Evolutionary conservation across 1,140 invertebrate genomes (phyloP), one percentile per base, ranked within the genome.

Genomic region (Aplysia californica): DNA sequence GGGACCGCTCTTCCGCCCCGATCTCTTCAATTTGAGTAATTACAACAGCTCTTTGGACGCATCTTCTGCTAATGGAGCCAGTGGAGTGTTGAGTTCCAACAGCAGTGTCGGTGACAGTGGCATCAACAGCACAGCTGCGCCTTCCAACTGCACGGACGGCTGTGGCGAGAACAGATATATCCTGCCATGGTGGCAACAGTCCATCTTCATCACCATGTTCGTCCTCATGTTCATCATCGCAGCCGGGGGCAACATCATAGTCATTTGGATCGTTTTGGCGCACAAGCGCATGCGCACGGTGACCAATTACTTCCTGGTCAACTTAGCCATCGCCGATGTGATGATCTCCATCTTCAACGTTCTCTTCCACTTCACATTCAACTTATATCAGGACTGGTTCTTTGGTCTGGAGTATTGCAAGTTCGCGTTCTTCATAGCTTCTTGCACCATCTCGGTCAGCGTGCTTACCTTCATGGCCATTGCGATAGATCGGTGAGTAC

Each of bases 231-330:
- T 98, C 64, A 92, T 95, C 72, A 95, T 97, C 56, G 95, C 96
- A n/a, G 95, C 96, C 18, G 93, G 95, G 38, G 96, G 97, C 0
- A 98, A 98, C 89, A 90, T 97, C 41, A 96, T 98, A 79, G 96
- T 98, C 59, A 96, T 98, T 80, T 97, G 96, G 95, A 98, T 98
- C 79, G 96, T 98, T 2, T 87, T 97, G 50, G 94, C 95, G 21
- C 91, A 92, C 90, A 93, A 95, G 77, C 91, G 96, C 73, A 98
- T 98, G 97, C 90, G 96, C 61, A 97, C 96, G 0, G 96, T 98
- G 2, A 98, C 97, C 65, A 98, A 98, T 90, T 98, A 98, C 87
- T 97, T 98, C 88, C 90, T 98, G 61, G 94, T 98, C n/a, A 98
- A 98, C 87, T 90, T 98, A 59, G 96, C 96, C 75, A 93, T 96